These are phyloP conservation scores for Acanthopleura granulata DNA, from an alignment of 2,888 invertebrate species.

Conservation along the genomic window DNA sequence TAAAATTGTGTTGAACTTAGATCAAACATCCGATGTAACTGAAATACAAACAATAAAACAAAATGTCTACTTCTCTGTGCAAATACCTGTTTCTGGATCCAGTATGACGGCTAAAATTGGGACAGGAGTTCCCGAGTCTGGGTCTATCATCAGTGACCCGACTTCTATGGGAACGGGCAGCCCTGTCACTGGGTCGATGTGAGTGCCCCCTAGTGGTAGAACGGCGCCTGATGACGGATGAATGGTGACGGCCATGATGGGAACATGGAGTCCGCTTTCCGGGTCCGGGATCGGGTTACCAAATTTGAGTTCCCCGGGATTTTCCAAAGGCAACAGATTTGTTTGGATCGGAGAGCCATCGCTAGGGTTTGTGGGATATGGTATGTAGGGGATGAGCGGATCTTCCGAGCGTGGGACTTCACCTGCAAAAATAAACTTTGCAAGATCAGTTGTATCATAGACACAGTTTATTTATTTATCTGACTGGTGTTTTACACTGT, in stretches of 20 bases:
- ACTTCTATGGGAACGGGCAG: slow-evolving; percentile 65
- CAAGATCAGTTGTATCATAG: too few species aligned
- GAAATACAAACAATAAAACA: too few species aligned
- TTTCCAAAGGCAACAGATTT: slow-evolving; percentile 52
- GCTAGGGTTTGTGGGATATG: slow-evolving; percentile 52
- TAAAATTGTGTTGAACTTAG: too few species aligned
- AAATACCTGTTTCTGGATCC: slow-evolving; percentile 56
- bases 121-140: slow-evolving; percentile 56
- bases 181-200: slow-evolving; percentile 64
- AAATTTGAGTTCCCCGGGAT: slow-evolving; percentile 53
- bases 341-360: slow-evolving; percentile 51
- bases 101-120: slow-evolving; percentile 63
- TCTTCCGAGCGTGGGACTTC: slow-evolving; percentile 56
- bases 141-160: slow-evolving; percentile 65
- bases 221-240: slow-evolving; percentile 61
- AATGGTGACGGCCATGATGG: slow-evolving; percentile 64
- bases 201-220: slow-evolving; percentile 63
- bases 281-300: slow-evolving; percentile 62
- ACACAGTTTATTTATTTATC: too few species aligned
- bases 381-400: slow-evolving; percentile 61
- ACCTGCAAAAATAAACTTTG: slow-evolving; percentile 37
- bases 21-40: too few species aligned
- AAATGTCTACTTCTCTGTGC: too few species aligned
- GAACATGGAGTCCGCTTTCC: slow-evolving; percentile 61
- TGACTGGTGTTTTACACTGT: too few species aligned